phyloP scores from a whole-genome alignment of 2,888 invertebrate genomes.

The Eilema griseolum region DNA sequence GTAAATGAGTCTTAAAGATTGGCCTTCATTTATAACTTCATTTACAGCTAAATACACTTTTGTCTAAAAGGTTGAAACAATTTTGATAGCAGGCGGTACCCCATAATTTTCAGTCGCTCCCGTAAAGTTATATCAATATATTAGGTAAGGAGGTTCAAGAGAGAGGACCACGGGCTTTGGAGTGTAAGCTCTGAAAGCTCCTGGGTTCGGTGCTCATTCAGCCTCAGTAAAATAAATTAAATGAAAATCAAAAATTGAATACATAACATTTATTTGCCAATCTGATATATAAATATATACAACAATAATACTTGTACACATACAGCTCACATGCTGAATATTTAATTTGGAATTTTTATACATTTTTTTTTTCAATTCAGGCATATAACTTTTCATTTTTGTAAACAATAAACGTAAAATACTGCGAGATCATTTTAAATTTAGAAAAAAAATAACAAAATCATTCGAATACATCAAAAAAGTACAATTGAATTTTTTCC shows the following conservation, averaged over 20 bases:
- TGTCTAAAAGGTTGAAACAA: no score
- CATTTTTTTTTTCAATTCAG: conserved; percentile 41
- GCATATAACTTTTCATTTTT: background rate
- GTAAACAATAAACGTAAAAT: conserved; percentile 4
- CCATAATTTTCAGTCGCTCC: no score
- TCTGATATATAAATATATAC: conserved; percentile 21
- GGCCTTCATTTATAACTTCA: no score
- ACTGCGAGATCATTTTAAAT: conserved; percentile 17
- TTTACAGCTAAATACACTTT: no score
- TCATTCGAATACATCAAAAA: background rate
- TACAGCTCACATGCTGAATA: background rate
- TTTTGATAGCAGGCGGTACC: no score
- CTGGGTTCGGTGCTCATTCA: no score
- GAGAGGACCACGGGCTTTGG: no score
- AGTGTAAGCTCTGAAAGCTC: no score
- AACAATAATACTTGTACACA: background rate
- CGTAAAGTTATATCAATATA: no score
- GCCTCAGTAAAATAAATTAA: background rate
- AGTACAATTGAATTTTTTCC: no score
- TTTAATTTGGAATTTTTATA: conserved; percentile 25
- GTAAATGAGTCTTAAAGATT: no score
- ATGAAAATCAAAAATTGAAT: conserved; percentile 18
- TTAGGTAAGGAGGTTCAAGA: no score
- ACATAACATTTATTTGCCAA: conserved; percentile 48
- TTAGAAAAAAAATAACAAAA: background rate